Evolutionary conservation across 1,140 invertebrate genomes (phyloP), one percentile per base, ranked within the genome.

Genomic region (Chlorops oryzae): DNA sequence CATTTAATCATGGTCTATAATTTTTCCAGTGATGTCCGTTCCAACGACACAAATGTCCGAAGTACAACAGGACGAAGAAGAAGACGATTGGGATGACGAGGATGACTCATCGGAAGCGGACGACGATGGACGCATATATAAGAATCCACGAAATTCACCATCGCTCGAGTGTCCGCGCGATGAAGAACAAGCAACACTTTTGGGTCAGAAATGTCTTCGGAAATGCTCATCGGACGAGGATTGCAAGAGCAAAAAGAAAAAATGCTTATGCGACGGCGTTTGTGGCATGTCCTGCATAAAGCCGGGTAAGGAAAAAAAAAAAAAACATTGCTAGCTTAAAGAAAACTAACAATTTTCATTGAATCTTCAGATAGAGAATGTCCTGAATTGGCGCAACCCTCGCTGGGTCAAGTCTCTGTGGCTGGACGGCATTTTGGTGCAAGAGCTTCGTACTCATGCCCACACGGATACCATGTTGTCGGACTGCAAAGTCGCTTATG

Each of bases 261-360:
- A 91, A 64, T 98, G 96, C 68, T 78, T 96, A 39, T 98, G 96
- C 70, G 96, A 98, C 66, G 95, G 93, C 27, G 81, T 88, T 3
- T 98, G 96, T 68, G 96, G 95, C 20, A 87, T 94, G 81, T 95
- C 91, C 15, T 98, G 96, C 74, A 93, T 98, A 51, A 96, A 96
- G 75, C 92, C 92, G 59, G 81, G 81, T 83, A 38, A 74, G 73
- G 73, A 13, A 27, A 47, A 34, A 22, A 21, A 18, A 38, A 38
- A 38, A 38, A 38, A 10, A 38, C 15, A 38, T 10, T 5, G 18
- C 10, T 38, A 10, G 18, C 18, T 10, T 10, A 10, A 10, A 38
- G 6, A 7, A 38, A n/a, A 38, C 6, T 38, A 21, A 6, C 3
- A 28, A 46, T 10, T 46, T n/a, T n/a, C n/a, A n/a, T 52, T 68